phyloP scores from a whole-genome alignment of 2,888 invertebrate genomes.

The Macaria notata region DNA sequence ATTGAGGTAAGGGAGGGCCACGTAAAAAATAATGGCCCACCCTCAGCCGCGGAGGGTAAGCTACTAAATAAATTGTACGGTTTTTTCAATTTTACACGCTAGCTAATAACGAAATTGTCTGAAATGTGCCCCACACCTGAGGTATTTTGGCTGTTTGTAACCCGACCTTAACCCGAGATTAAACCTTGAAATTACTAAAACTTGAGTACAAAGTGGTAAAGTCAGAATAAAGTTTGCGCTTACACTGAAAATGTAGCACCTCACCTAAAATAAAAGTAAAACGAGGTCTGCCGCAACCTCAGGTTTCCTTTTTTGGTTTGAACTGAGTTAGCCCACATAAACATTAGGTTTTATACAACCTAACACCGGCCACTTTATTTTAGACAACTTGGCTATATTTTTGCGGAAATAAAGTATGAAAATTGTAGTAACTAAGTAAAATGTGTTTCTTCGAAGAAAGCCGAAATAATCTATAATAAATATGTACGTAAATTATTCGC shows the following conservation, averaged over 20 bases:
- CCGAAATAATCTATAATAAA: too few species aligned
- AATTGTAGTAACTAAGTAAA: too few species aligned
- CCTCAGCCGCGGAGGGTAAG: conserved; percentile 55
- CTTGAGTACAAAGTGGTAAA: conserved; percentile 3
- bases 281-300: conserved; percentile 6
- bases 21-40: conserved; percentile 75
- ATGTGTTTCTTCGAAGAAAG: too few species aligned
- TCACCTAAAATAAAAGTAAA: conserved; percentile 10
- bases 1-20: conserved; percentile 67
- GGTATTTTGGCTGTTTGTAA: background rate
- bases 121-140: conserved; percentile 18
- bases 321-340: conserved; percentile 7
- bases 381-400: too few species aligned
- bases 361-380: background rate
- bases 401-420: too few species aligned
- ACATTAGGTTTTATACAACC: conserved; percentile 8
- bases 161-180: background rate
- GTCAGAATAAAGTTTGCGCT: conserved; percentile 7
- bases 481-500: too few species aligned
- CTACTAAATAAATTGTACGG: conserved; percentile 72
- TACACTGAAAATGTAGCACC: background rate
- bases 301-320: conserved; percentile 5
- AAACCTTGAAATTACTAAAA: conserved; percentile 1
- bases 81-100: conserved; percentile 63
- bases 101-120: conserved; percentile 11